Evolutionary conservation across 2,888 invertebrate species (phyloP), one percentile per base, ranked within the genome.

Genomic region (Mayetiola destructor): DNA sequence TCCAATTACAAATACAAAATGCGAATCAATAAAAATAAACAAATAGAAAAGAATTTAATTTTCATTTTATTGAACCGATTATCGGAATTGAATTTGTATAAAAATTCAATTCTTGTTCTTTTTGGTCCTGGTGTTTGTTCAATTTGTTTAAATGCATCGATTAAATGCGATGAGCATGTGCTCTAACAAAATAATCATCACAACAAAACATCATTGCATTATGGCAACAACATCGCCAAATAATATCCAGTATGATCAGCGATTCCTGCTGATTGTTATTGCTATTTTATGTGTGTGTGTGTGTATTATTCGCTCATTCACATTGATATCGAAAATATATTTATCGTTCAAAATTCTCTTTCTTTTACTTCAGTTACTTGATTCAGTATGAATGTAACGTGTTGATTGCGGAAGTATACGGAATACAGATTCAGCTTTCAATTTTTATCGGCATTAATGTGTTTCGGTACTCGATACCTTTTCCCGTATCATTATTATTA

Each of bases 401-500:
- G 39, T 39, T 39, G 39, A 39, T 39, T 39, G 9, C 42, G 42
- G 42, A 42, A 42, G 42, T 21, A 39, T 20, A 39, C 39, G 42
- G 23, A 42, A 18, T 5, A 6, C 12, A n/a, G 12, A 20, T 10
- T 36, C 8, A 14, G 12, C 5, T 10, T 36, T 42, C 42, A 12
- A 21, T 42, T 42, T 12, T 23, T 23, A 12, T 32, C 32, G 32
- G 32, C 32, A 32, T 32, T 32, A 9, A 23, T 42, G 42, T 42
- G 3, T 42, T n/a, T n/a, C n/a, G n/a, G n/a, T n/a, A n/a, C n/a
- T n/a, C n/a, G n/a, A n/a, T n/a, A n/a, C n/a, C n/a, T n/a, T n/a
- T n/a, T n/a, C n/a, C n/a, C n/a, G n/a, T n/a, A n/a, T n/a, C n/a
- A n/a, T n/a, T n/a, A n/a, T n/a, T n/a, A n/a, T n/a, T n/a, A n/a